Conservation (phyloP, 1,140 invertebrate genomes). For the Acromyrmex echinatior region DNA sequence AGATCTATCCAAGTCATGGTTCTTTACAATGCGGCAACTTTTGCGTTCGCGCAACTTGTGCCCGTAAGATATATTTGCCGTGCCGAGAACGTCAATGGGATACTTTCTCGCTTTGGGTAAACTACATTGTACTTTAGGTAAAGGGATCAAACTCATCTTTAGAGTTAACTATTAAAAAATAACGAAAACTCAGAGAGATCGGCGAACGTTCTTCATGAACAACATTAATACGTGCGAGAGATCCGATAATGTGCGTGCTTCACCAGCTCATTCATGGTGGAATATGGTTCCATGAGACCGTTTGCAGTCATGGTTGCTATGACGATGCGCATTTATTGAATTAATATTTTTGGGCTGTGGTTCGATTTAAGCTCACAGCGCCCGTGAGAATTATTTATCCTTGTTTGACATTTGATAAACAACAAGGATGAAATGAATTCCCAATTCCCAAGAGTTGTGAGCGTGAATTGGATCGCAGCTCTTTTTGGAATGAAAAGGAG, state of each 20-base stretch:
- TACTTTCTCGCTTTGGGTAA: conserved; percentile 38
- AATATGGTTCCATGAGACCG: background rate
- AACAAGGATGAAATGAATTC: too few species aligned
- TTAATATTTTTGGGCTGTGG: conserved; percentile 45
- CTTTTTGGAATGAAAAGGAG: background rate
- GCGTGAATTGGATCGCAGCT: too few species aligned
- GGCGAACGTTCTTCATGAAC: background rate
- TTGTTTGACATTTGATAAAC: too few species aligned
- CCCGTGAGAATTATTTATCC: too few species aligned
- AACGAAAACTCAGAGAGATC: background rate
- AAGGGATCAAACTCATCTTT: conserved; percentile 66
- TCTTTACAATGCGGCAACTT: conserved; percentile 17
- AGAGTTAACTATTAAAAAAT: background rate
- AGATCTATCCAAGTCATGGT: conserved; percentile 8
- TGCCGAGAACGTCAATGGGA: conserved; percentile 62
- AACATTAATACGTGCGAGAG: background rate
- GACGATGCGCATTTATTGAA: conserved; percentile 64
- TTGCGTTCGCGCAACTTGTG: conserved; percentile 67
- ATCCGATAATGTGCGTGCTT: conserved; percentile 27
- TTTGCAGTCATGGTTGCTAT: conserved; percentile 64
- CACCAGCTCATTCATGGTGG: background rate
- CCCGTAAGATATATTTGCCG: conserved; percentile 66
- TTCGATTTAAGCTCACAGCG: too few species aligned
- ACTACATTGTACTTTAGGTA: conserved; percentile 49
- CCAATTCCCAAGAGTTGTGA: too few species aligned